Evolutionary conservation across 2,797 vertebrate species (phyloP), one percentile per base, ranked within the genome.

Genomic region (Brachyrhaphis roseni): DNA sequence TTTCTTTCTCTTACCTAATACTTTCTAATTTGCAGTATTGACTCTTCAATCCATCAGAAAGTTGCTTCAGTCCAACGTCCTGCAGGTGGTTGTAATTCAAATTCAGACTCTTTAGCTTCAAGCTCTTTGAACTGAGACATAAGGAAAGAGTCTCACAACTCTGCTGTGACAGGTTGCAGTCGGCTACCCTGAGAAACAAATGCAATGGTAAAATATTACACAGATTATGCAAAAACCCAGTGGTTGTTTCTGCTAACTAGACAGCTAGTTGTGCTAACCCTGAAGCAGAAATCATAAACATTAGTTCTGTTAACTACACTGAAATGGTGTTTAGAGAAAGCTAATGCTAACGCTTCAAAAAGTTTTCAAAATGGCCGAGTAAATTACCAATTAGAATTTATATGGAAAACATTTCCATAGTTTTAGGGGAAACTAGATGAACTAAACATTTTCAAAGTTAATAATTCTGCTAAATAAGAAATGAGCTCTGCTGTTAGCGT

Each of bases 61-160:
- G 62, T 11, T 70, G 51, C 74, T 59, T 62, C 26, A 88, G 10
- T 8, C 87, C 87, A 41, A 76, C 66, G 16, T 88, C 87, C 28
- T 75, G 51, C 51, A 86, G 62, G 68, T 55, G 7, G 36, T 88
- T 88, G 55, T 86, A 59, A n/a, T 66, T 84, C 62, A 88, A 73
- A 39, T 84, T 76, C 53, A 86, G 78, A 1, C 76, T 31, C 71
- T 43, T 80, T 4, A 84, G 71, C 31, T 43, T 51, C 4, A 51
- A 84, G 72, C 28, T 66, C 51, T 41, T 15, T 8, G 81, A 85
- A 13, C 43, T 11, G 51, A 87, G 78, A 39, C 82, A 62, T 46
- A 34, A 83, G 46, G 78, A 77, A 34, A 87, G 75, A 64, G 28
- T 43, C 72, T 71, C 41, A 43, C 83, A 83, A 15, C 83, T 81